Evolutionary conservation across 2,888 invertebrate genomes (phyloP).

Genomic region (Amaurobius ferox): DNA sequence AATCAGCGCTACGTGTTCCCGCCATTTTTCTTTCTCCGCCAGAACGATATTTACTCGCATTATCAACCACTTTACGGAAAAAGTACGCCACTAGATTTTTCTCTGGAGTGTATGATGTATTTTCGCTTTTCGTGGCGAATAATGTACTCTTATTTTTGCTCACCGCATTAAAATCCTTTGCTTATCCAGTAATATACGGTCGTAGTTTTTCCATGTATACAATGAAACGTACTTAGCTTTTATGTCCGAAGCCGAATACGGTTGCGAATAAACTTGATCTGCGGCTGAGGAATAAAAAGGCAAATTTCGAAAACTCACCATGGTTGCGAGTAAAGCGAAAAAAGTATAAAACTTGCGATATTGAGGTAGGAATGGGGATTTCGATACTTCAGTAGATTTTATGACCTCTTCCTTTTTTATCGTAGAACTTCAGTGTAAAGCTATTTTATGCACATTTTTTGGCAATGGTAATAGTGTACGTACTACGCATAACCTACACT

Average conservation of each 20-base stretch:
- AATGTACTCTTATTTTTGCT: constrained; percentile 63
- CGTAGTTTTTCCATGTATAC: constrained; percentile 65
- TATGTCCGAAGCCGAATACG: constrained; percentile 60
- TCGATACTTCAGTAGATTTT: constrained; percentile 68
- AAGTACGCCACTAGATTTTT: constrained; percentile 49
- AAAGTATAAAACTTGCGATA: constrained; percentile 67
- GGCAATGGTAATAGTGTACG: constrained; percentile 31
- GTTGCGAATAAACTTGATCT: constrained; percentile 68
- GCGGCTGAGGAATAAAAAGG: constrained; percentile 57
- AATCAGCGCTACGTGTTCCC: constrained; percentile 58
- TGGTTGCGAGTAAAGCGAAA: background rate
- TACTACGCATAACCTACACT: constrained; percentile 14
- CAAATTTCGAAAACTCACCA: constrained; percentile 67
- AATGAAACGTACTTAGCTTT: constrained; percentile 72
- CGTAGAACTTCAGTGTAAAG: constrained; percentile 43
- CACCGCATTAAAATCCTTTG: constrained; percentile 69
- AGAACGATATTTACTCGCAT: constrained; percentile 68
- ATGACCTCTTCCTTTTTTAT: constrained; percentile 61
- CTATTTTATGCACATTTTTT: constrained; percentile 67
- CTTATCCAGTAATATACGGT: constrained; percentile 70
- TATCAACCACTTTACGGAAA: constrained; percentile 67
- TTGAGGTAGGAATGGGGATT: constrained; percentile 65
- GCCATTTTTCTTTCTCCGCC: constrained; percentile 48
- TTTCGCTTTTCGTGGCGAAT: constrained; percentile 60
- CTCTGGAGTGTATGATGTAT: constrained; percentile 48